Evolutionary conservation across 1,140 invertebrate species (phyloP).

Genomic region (Caligus rogercresseyi): DNA sequence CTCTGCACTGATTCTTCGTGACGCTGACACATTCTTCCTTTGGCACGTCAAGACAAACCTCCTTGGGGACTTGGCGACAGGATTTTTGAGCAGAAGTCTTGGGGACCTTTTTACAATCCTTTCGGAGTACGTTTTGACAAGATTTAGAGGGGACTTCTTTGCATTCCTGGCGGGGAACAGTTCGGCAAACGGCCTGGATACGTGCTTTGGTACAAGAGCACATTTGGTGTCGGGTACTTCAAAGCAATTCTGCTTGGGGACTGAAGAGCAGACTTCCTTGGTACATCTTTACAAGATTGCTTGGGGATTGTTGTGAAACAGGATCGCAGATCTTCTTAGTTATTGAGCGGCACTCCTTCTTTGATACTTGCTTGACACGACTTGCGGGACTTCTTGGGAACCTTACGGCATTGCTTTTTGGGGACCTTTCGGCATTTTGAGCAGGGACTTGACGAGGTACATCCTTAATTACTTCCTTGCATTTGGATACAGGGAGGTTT

Average conservation of each 20-base stretch:
- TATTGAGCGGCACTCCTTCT: not conserved
- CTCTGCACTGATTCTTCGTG: not conserved
- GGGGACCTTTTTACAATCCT: not conserved
- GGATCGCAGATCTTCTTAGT: not conserved
- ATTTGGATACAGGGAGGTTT: not conserved
- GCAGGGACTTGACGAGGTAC: conserved; percentile 5
- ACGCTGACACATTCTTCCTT: conserved; percentile 12
- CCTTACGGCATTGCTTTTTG: conserved; percentile 9
- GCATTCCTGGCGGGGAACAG: conserved; percentile 19
- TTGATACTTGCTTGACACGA: not conserved
- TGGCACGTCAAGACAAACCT: conserved; percentile 4
- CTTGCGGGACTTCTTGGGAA: conserved; percentile 10
- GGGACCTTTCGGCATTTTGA: conserved; percentile 1
- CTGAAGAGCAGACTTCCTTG: conserved; percentile 1
- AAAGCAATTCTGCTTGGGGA: conserved; percentile 10
- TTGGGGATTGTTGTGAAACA: not conserved
- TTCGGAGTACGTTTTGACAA: not conserved
- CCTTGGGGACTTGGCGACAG: not conserved
- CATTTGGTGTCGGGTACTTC: not conserved
- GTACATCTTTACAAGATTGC: conserved; percentile 8
- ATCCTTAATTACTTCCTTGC: conserved; percentile 7
- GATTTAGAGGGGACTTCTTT: not conserved
- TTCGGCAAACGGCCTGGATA: not conserved
- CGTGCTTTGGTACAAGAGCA: not conserved
- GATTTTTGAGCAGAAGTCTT: not conserved